Conservation (phyloP, 2,888 invertebrate genomes). For the Dasypogon diadema region DNA sequence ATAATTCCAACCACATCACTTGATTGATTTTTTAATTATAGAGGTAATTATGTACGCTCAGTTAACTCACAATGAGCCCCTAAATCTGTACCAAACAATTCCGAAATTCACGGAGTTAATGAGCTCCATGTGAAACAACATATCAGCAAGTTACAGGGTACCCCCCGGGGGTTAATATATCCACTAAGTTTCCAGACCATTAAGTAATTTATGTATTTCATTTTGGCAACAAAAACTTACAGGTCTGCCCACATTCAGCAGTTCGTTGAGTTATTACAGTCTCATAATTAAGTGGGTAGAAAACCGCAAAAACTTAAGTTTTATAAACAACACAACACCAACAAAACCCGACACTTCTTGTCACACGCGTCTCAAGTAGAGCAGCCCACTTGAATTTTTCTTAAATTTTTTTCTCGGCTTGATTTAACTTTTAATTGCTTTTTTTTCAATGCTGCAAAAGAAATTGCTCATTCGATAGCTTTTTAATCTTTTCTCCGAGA, state of each 20-base stretch:
- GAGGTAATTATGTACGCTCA: no score
- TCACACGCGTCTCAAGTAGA: not conserved
- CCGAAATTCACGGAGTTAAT: not conserved
- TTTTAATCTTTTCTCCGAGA: slow-evolving; percentile 13
- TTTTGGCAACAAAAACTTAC: slow-evolving; percentile 21
- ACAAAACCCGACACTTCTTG: not conserved
- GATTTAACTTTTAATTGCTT: slow-evolving; percentile 34
- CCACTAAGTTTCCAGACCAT: slow-evolving; percentile 9
- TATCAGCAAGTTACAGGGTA: no score
- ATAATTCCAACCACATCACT: no score
- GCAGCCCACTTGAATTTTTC: slow-evolving; percentile 23
- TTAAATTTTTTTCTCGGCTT: slow-evolving; percentile 17
- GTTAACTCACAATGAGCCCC: no score
- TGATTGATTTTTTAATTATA: no score
- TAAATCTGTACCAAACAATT: no score
- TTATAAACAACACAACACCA: slow-evolving; percentile 6
- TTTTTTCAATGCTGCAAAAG: not conserved
- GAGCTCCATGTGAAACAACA: not conserved
- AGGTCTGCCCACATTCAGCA: slow-evolving; percentile 30
- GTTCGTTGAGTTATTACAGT: slow-evolving; percentile 16
- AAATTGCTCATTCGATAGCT: slow-evolving; percentile 19
- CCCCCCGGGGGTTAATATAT: not conserved
- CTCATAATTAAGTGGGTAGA: slow-evolving; percentile 40
- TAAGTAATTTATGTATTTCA: slow-evolving; percentile 23
- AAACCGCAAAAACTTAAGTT: slow-evolving; percentile 15